Percentiles rank a stretch among this genome's conserved stretches.
These are phyloP conservation scores for Oceanodroma leucorhoa DNA, from an alignment of 2,797 vertebrate species.

Conservation along the genomic window DNA sequence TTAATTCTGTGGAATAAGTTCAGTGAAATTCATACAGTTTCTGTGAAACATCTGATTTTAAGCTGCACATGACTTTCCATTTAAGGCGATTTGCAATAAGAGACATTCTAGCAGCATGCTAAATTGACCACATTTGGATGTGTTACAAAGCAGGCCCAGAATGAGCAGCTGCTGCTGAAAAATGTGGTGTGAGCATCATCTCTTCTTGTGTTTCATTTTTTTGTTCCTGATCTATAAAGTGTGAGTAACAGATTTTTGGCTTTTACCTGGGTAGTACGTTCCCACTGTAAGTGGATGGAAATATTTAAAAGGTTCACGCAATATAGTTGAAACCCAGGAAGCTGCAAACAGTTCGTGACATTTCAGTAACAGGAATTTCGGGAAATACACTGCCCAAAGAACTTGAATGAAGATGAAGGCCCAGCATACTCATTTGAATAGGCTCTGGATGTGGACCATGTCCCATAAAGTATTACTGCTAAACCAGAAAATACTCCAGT, in stretches of 20 bases:
- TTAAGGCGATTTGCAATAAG: background rate
- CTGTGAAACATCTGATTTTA: background rate
- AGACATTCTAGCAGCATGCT: background rate
- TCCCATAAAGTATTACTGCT: background rate
- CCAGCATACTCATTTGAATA: background rate
- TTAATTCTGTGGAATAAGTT: background rate
- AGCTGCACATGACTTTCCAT: background rate
- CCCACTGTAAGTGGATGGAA: background rate
- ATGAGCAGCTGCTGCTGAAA: constrained; percentile 9
- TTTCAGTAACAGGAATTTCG: background rate
- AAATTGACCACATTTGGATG: background rate
- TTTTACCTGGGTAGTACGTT: background rate
- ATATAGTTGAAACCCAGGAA: background rate
- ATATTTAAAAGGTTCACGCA: background rate
- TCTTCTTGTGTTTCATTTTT: background rate
- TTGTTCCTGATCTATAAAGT: background rate
- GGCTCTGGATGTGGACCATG: background rate
- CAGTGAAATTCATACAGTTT: background rate
- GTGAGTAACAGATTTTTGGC: background rate
- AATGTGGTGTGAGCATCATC: constrained; percentile 1
- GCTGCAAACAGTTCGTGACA: background rate
- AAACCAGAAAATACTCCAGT: background rate
- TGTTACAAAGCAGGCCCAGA: background rate
- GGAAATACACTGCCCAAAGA: constrained; percentile 3
- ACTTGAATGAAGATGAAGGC: background rate